Evolutionary conservation across 92 coral and sea anemone species (phyloP), one percentile per base, ranked within the genome.

Genomic region (Palythoa heliodiscus): DNA sequence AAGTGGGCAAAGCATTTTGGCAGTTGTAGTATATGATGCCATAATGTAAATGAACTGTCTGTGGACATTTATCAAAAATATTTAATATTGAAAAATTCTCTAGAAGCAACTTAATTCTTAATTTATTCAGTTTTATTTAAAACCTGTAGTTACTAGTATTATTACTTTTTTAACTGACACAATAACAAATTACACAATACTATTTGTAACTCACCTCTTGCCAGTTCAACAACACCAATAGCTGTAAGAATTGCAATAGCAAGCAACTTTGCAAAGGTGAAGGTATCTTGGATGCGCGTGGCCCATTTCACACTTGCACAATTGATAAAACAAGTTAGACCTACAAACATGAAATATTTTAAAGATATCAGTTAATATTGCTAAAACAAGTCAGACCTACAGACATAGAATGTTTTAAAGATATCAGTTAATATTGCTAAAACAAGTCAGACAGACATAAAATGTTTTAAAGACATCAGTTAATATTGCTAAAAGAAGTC

Each of bases 271-370:
- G 98, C 99, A 20, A 90, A 93, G 8, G 96, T 96, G 74, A 96
- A 96, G 38, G 90, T 71, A 87, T 94, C 99, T 82, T 95, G 98
- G 73, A 96, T 95, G 11, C 99, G 98, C 11, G 99, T 93, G 11
- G 99, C 99, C 92, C 93, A 90, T 71, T 86, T 89, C 23, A 96
- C 99, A 85, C 99, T 96, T 19, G 89, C 95, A 80, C 99, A 96
- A 86, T 96, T 96, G 63, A 96, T 92, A 52, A 96, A 88, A 83
- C 94, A 91, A 48, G 98, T 96, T 25, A 96, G 83, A 35, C 94
- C 99, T 96, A 86, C 14, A 88, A 61, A 73, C 48, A 61, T 23
- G 52, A 83, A 11, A 54, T 24, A 16, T 67, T 47, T 55, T 48
- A 7, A 57, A 29, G 7, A 69, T 69, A 8, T 25, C 13, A 29